Base-by-base conservation (phyloP, 2,113 vertebrate genomes). In the Rallus limicola region DNA sequence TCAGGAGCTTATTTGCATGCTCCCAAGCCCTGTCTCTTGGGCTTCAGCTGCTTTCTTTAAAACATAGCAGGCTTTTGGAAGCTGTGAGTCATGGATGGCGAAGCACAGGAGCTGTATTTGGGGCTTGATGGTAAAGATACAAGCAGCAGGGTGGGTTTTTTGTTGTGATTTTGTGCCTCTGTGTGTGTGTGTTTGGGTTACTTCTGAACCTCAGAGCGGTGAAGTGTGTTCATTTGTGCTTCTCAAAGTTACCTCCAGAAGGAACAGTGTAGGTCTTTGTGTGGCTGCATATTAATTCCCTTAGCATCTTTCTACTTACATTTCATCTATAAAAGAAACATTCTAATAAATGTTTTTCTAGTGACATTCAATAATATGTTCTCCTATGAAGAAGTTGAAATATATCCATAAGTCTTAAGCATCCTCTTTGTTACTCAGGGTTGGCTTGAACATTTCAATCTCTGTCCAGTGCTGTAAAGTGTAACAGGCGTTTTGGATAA, bases 401-500 rank as follows among this genome's bases (percentile, higher is more conserved):
- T 77, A 50, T 11, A 68, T 58, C 84, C 67, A 60, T 95, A 83
- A 90, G 68, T 82, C 70, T 91, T 82, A 87, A 93, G 79, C 42
- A 59, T 60, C 14, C 50, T 72, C 60, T 72, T 87, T 93, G 63
- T 87, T 91, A 67, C 81, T 77, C 5, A 38, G 44, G 38, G 7
- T 80, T 97, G 94, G 93, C 93, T 93, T 69, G 42, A 75, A 44
- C 42, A 29, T 81, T 75, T 25, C 52, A 48, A 34, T 77, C 94
- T 77, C 84, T 92, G 72, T 96, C 93, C 95, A 95, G 84, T n/a
- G 50, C 79, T 95, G 82, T 96, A 95, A 94, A 95, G 86, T 19
- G 5, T 90, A 97, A 89, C 26, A 56, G 77, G 82, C 21, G 0
- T 48, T 96, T 90, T 19, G 33, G 48, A 5, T 68, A 53, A 71